Evolutionary conservation across 2,888 invertebrate species (phyloP), one percentile per base, ranked within the genome.

Genomic region (Sphaeridia pumilis): DNA sequence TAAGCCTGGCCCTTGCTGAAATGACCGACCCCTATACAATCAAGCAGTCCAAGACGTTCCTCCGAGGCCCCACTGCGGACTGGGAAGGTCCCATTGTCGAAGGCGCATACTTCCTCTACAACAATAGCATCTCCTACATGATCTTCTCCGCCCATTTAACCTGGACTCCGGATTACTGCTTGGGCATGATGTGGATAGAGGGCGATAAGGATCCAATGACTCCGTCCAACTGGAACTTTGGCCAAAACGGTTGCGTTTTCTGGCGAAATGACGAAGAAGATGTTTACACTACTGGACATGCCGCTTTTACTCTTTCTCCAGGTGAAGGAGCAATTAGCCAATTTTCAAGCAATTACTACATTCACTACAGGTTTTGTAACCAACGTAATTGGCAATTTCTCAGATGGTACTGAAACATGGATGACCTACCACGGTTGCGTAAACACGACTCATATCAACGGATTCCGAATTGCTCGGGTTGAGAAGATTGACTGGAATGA

Each of bases 61-160:
- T 57, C 3, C 20, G 55, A n/a, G 51, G 49, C 31, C 61, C 61
- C 4, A 42, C 35, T 20, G 46, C 52, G 17, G 27, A 24, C 7
- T 61, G 61, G 61, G 61, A 61, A 45, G 44, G 43, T 3, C 26
- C 28, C 14, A 50, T 55, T 3, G 57, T 54, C 17, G 57, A 61
- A 47, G 61, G 58, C 7, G 58, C 61, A 2, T 56, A 56, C 22
- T 58, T 61, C 43, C 44, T 61, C n/a, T 55, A 59, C 41, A 54
- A 56, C 20, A 46, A 38, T 2, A 52, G 53, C 25, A 49, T 50
- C 1, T 54, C 55, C 5, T 61, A 55, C 48, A 35, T 61, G 22
- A 45, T 58, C 25, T 61, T 53, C 36, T 56, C 61, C 12, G 58
- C 57, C n/a, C 47, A 52, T 3, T 59, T 52, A 21, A 55, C 57